These are phyloP conservation scores for Eupithecia subumbrata DNA, from an alignment of 2,888 invertebrate genomes.

Conservation along the genomic window DNA sequence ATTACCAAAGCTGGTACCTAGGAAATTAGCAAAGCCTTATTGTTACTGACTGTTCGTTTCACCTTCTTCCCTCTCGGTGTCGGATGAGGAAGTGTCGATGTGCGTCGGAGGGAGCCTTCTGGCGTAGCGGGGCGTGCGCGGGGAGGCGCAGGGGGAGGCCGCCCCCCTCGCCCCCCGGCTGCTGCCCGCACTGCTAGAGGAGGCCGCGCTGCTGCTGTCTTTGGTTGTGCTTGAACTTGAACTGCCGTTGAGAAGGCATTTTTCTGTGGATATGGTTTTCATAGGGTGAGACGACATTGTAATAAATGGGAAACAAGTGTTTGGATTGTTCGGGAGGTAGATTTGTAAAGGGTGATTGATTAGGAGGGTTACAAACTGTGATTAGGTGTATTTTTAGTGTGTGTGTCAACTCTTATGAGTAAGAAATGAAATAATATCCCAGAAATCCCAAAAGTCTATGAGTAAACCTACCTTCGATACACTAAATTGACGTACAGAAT, in stretches of 20 bases:
- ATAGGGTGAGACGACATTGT: not conserved
- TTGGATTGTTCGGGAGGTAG: not conserved
- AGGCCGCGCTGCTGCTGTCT: constrained; percentile 62
- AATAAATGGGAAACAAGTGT: not conserved
- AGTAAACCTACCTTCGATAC: too few species aligned
- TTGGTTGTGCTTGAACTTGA: constrained; percentile 43
- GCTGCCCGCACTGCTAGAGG: constrained; percentile 58
- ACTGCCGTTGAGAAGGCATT: constrained; percentile 28
- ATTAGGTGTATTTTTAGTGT: too few species aligned
- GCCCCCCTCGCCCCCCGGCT: constrained; percentile 42
- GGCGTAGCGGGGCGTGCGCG: constrained; percentile 68
- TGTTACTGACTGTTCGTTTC: not conserved
- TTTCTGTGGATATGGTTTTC: constrained; percentile 40
- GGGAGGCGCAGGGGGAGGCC: constrained; percentile 50
- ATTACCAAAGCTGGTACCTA: too few species aligned
- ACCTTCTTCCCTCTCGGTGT: constrained; percentile 84
- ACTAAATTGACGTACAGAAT: too few species aligned
- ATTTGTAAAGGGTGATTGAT: too few species aligned
- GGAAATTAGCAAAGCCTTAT: too few species aligned
- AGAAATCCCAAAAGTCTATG: too few species aligned
- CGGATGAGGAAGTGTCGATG: constrained; percentile 81
- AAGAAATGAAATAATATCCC: too few species aligned
- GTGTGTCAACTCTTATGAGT: too few species aligned
- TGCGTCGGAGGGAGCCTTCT: constrained; percentile 35
- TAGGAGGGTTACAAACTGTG: too few species aligned